These are phyloP conservation scores for Notodonta dromedarius DNA, from an alignment of 2,888 invertebrate species.

Conservation along the genomic window DNA sequence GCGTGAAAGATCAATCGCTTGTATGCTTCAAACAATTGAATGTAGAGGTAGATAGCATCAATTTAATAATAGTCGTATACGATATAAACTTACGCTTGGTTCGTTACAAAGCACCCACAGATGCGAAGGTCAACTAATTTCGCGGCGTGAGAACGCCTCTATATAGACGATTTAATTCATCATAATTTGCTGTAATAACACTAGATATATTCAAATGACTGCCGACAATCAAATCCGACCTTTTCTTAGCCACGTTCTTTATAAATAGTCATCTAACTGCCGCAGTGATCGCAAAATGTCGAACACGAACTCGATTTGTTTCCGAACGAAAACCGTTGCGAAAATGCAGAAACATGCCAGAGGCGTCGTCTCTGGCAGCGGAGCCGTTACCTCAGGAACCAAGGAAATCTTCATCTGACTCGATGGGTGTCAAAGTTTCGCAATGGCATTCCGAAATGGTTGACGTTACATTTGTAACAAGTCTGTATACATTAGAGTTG, in stretches of 20 bases:
- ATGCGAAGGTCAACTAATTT: slow-evolving; percentile 76
- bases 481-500: slow-evolving; percentile 56
- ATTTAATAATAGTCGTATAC: slow-evolving; percentile 41
- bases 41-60: slow-evolving; percentile 42
- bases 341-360: slow-evolving; percentile 72
- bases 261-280: slow-evolving; percentile 82
- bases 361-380: slow-evolving; percentile 47
- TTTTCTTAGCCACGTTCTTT: slow-evolving; percentile 82
- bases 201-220: slow-evolving; percentile 81
- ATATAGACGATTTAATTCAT: slow-evolving; percentile 78
- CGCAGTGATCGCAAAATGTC: slow-evolving; percentile 80
- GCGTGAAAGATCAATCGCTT: slow-evolving; percentile 37
- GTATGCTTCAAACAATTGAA: slow-evolving; percentile 43
- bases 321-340: slow-evolving; percentile 72
- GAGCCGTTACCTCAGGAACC: slow-evolving; percentile 48
- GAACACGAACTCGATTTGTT: slow-evolving; percentile 81
- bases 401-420: slow-evolving; percentile 52
- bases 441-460: slow-evolving; percentile 48
- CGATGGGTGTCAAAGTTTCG: slow-evolving; percentile 44
- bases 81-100: slow-evolving; percentile 48
- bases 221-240: slow-evolving; percentile 82
- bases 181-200: slow-evolving; percentile 81
- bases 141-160: slow-evolving; percentile 77
- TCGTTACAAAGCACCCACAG: slow-evolving; percentile 58
- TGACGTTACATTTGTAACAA: slow-evolving; percentile 51